Conservation (phyloP, 1,140 invertebrate genomes). For the Tetragonula clypearis region DNA sequence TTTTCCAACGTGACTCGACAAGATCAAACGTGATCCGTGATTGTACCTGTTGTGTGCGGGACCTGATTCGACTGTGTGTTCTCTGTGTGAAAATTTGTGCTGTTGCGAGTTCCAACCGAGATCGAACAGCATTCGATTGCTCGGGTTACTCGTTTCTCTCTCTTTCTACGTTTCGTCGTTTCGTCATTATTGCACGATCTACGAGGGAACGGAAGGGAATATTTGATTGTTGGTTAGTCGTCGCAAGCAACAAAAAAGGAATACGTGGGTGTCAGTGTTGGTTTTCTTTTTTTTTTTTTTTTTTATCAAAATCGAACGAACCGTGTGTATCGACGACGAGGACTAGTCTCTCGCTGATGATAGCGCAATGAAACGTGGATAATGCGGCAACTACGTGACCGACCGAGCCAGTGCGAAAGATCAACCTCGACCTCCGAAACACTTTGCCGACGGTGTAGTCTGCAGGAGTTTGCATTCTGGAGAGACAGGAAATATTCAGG, state of each 20-base stretch:
- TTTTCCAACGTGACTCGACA: not conserved
- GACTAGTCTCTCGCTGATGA: conserved; percentile 14
- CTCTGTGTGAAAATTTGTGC: conserved; percentile 9
- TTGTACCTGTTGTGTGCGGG: not conserved
- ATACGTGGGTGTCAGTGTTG: not conserved
- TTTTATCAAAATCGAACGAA: conserved; percentile 47
- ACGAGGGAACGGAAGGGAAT: not conserved
- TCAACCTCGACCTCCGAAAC: conserved; percentile 58
- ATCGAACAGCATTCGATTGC: not conserved
- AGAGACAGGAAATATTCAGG: not conserved
- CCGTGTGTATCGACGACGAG: conserved; percentile 36
- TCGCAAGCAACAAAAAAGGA: not conserved
- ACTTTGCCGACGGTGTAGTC: not conserved
- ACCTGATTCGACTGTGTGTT: not conserved
- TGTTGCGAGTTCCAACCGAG: not conserved
- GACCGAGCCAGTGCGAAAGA: conserved; percentile 53
- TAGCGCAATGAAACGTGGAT: conserved; percentile 45
- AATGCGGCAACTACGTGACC: conserved; percentile 64
- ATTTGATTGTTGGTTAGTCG: not conserved
- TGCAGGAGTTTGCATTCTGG: conserved; percentile 12
- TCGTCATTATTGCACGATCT: not conserved
- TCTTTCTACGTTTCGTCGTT: too few relatives aligned
- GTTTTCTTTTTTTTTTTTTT: too few relatives aligned
- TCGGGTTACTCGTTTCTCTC: not conserved
- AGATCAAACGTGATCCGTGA: conserved; percentile 18